Conservation (phyloP, 2,113 vertebrate species). For the Hucho hucho region DNA sequence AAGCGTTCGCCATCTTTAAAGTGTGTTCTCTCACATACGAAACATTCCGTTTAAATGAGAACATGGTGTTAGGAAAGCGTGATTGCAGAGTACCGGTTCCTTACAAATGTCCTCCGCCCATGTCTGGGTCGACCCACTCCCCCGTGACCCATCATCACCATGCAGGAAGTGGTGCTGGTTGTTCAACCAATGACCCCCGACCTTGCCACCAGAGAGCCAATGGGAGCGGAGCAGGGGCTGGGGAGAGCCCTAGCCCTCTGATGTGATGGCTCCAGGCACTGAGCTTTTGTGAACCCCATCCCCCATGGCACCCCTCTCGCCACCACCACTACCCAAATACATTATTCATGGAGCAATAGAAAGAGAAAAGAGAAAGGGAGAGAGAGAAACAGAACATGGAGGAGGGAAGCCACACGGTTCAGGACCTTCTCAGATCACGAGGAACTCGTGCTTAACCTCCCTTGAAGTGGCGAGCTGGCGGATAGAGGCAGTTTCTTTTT, state of each 20-base stretch:
- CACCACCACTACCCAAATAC: conserved; percentile 64
- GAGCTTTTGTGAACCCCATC: conserved; percentile 70
- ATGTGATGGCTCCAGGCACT: conserved; percentile 76
- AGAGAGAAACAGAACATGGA: conserved; percentile 59
- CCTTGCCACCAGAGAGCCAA: conserved; percentile 60
- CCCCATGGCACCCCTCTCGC: conserved; percentile 61
- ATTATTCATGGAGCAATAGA: conserved; percentile 69
- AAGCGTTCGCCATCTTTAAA: too few species aligned
- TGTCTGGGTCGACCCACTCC: conserved; percentile 59
- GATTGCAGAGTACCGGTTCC: conserved; percentile 63
- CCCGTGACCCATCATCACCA: conserved; percentile 65
- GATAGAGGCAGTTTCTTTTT: conserved; percentile 61
- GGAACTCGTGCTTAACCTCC: conserved; percentile 77
- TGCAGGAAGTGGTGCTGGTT: conserved; percentile 58
- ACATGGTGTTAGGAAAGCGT: conserved; percentile 44
- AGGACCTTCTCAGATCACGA: conserved; percentile 76
- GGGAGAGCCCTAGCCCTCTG: conserved; percentile 67
- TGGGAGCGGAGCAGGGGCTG: conserved; percentile 26
- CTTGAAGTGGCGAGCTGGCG: conserved; percentile 71
- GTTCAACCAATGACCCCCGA: conserved; percentile 67
- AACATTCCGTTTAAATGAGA: conserved; percentile 36
- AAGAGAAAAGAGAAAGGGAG: conserved; percentile 59
- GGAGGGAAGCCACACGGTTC: conserved; percentile 66
- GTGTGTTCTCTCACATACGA: background rate
- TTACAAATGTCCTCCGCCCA: conserved; percentile 68